Base-by-base conservation (phyloP, 2,888 invertebrate species). In the Bellardia pandia region DNA sequence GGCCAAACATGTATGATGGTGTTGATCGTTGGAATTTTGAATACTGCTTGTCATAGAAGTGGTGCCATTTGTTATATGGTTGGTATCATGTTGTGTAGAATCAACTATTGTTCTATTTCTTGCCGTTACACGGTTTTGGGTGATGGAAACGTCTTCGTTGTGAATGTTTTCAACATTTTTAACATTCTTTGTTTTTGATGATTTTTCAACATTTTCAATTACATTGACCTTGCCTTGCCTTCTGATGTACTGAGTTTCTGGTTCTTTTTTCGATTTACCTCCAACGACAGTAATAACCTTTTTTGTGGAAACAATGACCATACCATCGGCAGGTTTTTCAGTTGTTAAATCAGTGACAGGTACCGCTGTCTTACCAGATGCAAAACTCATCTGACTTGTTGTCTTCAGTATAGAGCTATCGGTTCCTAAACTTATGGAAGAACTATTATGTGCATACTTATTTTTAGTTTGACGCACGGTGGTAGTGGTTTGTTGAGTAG, bases 341-440 rank as follows among this genome's bases (percentile, higher is more conserved):
- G 92, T 91, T 71, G 92, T 91, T 53, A 91, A 90, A 68, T 92
- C 93, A 66, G 92, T 93, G 16, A 93, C 94, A 30, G 93, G 94
- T 58, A 94, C 93, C 0, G 94, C 94, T 0, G 94, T 94, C 86
- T 94, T 94, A 6, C 92, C 91, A 56, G 93, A 92, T 0, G 90
- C 92, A 90, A 95, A 95, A 90, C 95, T 95, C 83, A 94, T 93
- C 91, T 96, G 95, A 91, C 95, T 95, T 0, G 95, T 95, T 6
- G 95, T 95, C 89, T 94, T 94, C 92, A 95, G 94, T 13, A 93
- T 92, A 0, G 94, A 91, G 0, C 91, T 94, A 87, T 96, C 96
- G 89, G 94, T 94, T 2, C 96, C 96, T 30, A 96, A 91, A 9
- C 94, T 94, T 78, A 96, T 95, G 84, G 96, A 96, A 0, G 96